Evolutionary conservation across 2,113 vertebrate genomes (phyloP).

Genomic region (Daphoenositta chrysoptera): DNA sequence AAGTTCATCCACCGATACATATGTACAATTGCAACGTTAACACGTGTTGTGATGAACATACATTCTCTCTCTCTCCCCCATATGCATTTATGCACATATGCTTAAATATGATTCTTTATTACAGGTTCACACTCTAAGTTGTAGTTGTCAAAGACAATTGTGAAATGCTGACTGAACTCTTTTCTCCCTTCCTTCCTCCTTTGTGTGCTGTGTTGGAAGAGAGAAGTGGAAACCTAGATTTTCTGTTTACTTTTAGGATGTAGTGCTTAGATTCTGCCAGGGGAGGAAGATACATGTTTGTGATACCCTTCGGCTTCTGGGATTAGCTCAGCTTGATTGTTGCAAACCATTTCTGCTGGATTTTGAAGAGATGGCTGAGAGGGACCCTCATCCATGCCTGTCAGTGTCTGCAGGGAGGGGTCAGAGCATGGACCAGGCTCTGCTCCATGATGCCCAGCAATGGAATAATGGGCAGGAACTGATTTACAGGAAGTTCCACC

Average conservation of each 20-base stretch:
- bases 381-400: fast-evolving
- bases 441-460: neutral
- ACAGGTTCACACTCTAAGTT: neutral
- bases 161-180: neutral
- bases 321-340: neutral
- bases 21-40: neutral
- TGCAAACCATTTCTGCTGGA: neutral
- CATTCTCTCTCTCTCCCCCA: neutral
- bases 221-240: neutral
- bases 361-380: neutral
- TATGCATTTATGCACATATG: neutral
- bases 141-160: neutral
- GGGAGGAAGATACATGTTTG: neutral
- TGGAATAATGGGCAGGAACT: fast-evolving
- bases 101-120: neutral
- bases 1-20: neutral
- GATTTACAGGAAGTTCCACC: neutral
- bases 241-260: neutral
- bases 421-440: neutral
- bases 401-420: neutral
- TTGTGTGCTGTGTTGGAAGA: neutral
- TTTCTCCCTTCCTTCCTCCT: neutral
- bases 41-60: neutral
- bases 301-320: neutral
- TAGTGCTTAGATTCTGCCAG: neutral